Evolutionary conservation across 2,888 invertebrate genomes (phyloP).

Genomic region (Aelia acuminata): DNA sequence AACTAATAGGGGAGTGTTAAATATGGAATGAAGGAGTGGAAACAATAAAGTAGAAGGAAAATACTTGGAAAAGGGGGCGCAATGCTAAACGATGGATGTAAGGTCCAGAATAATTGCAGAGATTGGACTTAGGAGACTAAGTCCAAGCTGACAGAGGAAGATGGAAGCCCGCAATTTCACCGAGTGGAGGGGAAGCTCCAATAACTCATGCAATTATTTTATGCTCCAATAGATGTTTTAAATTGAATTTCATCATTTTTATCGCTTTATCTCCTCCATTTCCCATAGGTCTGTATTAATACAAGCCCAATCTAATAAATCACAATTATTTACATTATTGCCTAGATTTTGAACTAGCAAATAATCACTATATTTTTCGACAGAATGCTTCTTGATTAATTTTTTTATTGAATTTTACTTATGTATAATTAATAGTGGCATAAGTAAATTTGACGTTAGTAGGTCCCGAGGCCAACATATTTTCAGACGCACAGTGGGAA

Average conservation of each 20-base stretch:
- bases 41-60: not conserved
- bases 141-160: not conserved
- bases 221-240: conserved; percentile 7
- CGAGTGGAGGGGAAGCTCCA: not conserved
- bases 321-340: not conserved
- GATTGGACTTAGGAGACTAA: conserved; percentile 1
- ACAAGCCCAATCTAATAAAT: not conserved
- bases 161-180: not conserved
- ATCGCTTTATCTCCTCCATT: not conserved
- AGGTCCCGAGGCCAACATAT: too few species aligned
- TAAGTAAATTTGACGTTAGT: too few species aligned
- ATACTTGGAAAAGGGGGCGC: not conserved
- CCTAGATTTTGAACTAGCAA: too few species aligned
- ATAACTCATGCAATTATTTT: conserved; percentile 2
- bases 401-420: too few species aligned
- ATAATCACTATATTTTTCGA: too few species aligned
- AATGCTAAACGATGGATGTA: not conserved
- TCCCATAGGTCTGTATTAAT: not conserved
- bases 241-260: conserved; percentile 12
- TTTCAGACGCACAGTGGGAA: too few species aligned
- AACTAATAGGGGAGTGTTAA: not conserved
- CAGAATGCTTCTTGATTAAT: too few species aligned
- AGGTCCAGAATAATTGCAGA: conserved; percentile 18
- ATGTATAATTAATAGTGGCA: too few species aligned
- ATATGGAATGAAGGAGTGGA: not conserved